phyloP scores from a whole-genome alignment of 2,888 invertebrate species.

The Cryptocephalus moraei region DNA sequence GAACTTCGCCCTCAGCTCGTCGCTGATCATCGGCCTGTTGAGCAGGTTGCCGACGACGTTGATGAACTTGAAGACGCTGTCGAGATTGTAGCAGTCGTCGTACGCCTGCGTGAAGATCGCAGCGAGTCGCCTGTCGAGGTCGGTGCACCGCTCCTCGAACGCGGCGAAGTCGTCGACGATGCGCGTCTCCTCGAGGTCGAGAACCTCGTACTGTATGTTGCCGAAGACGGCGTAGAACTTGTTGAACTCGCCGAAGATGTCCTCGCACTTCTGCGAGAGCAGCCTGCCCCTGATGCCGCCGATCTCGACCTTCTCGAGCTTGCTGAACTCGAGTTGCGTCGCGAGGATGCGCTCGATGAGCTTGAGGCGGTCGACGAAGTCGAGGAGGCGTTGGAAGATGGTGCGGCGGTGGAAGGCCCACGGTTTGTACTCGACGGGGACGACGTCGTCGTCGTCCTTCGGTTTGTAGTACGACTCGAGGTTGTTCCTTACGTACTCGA shows the following conservation, averaged over 20 bases:
- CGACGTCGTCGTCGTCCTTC: conserved; percentile 18
- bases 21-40: conserved; percentile 62
- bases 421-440: conserved; percentile 47
- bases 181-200: conserved; percentile 55
- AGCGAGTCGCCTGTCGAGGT: conserved; percentile 68
- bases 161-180: conserved; percentile 55
- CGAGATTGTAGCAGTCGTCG: conserved; percentile 64
- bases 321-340: conserved; percentile 70
- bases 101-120: conserved; percentile 72
- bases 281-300: conserved; percentile 34
- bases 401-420: conserved; percentile 69
- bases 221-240: conserved; percentile 35
- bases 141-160: conserved; percentile 53
- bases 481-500: conserved; percentile 41
- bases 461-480: conserved; percentile 34
- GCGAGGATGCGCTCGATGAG: conserved; percentile 63
- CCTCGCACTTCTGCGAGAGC: conserved; percentile 29
- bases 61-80: conserved; percentile 49
- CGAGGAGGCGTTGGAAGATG: conserved; percentile 57
- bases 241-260: conserved; percentile 32
- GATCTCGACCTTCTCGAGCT: conserved; percentile 64
- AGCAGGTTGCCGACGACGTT: conserved; percentile 52
- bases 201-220: conserved; percentile 62
- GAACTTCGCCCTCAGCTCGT: conserved; percentile 60
- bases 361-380: conserved; percentile 52